phyloP scores from a whole-genome alignment of 2,113 vertebrate genomes.

The Gasterosteus aculeatus region DNA sequence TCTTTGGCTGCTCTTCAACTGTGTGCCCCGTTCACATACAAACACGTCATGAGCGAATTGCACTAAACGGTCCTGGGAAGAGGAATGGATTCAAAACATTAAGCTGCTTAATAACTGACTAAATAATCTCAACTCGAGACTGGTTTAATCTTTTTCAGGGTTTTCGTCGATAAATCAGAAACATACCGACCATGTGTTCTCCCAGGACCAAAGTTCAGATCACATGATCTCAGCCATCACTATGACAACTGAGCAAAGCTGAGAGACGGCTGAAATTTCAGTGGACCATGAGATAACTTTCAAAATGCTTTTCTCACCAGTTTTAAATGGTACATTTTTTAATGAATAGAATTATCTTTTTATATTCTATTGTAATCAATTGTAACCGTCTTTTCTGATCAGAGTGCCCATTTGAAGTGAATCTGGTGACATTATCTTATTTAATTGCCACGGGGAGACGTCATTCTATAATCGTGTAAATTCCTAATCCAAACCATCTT shows the following conservation, averaged over 20 bases:
- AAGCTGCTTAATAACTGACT: not conserved
- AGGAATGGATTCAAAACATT: not conserved
- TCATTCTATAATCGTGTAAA: not conserved
- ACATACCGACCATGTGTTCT: not conserved
- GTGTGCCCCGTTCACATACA: conserved; percentile 11
- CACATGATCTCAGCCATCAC: conserved; percentile 1
- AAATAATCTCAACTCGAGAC: not conserved
- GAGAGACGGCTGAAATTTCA: not conserved
- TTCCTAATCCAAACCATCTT: not conserved
- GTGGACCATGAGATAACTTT: not conserved
- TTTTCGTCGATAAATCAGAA: not conserved
- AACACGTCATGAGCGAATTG: not conserved
- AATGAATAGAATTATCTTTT: not conserved
- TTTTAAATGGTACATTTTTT: not conserved
- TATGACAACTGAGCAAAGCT: not conserved
- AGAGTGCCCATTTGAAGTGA: not conserved
- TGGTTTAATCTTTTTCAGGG: not conserved
- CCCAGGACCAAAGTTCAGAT: not conserved
- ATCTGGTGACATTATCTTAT: not conserved
- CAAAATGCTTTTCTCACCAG: not conserved
- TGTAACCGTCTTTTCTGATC: not conserved
- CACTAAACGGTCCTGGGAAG: not conserved
- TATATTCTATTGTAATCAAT: not conserved
- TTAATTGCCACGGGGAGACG: not conserved
- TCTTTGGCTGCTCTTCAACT: conserved; percentile 53